phyloP scores from a whole-genome alignment of 2,113 vertebrate species.

The Ophiodon elongatus region DNA sequence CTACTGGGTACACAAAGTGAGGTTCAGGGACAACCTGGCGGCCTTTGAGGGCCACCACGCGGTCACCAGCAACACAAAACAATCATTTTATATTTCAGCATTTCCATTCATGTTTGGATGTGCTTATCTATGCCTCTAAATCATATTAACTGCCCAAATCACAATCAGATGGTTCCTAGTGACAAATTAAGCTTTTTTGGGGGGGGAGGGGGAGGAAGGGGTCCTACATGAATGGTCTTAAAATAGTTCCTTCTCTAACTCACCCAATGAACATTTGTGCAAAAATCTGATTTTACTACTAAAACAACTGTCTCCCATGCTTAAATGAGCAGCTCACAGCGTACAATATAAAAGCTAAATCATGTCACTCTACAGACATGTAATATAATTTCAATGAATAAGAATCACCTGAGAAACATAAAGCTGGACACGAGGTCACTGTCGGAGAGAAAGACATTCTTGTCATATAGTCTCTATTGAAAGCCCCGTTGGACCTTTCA shows the following conservation, averaged over 20 bases:
- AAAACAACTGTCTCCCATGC: neutral
- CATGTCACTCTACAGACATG: neutral
- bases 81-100: neutral
- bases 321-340: neutral
- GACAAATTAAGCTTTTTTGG: neutral
- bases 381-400: neutral
- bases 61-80: neutral
- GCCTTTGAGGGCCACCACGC: neutral
- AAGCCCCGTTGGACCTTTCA: constrained; percentile 11
- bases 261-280: constrained; percentile 5
- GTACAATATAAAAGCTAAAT: neutral
- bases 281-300: neutral
- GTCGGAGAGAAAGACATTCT: neutral
- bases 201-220: too few species aligned
- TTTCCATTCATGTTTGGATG: neutral
- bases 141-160: neutral
- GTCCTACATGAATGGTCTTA: neutral
- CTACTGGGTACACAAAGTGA: constrained; percentile 11
- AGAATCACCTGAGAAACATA: neutral
- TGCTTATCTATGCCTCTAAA: neutral
- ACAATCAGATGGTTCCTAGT: neutral
- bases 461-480: neutral
- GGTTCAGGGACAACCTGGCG: constrained; percentile 11
- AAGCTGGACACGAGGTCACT: neutral
- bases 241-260: neutral